Base-by-base conservation (phyloP, 2,113 vertebrate species). In the Nerophis ophidion region DNA sequence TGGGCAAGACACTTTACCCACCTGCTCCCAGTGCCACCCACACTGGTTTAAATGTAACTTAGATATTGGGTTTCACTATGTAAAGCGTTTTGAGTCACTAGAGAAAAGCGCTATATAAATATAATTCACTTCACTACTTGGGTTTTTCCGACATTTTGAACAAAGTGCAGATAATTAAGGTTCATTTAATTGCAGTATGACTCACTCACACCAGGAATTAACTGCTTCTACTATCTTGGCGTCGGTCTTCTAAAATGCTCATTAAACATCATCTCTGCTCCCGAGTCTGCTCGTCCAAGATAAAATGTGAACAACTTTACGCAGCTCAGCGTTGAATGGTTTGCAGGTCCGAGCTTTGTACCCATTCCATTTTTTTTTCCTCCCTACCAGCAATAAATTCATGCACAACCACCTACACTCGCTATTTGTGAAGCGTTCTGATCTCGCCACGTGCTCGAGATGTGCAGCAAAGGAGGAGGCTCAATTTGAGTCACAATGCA, bases 401-500 rank as follows among this genome's bases (percentile, higher is more conserved):
- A 57, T 63, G 61, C 59, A 71, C 17, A 19, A 48, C 44, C 58
- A 71, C 66, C 69, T 57, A 59, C 65, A 56, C 16, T 17, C 66
- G 66, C 57, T 19, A 50, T 74, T 71, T 66, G 61, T 7, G 5
- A 54, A 52, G 49, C 70, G 74, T 71, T 73, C 34, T 11, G 40
- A 57, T 67, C 55, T 63, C 52, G 44, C 17, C 47, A 52, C 63
- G 65, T 77, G 70, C 68, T 51, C 34, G 17, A 38, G 59, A 42
- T 73, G 69, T 69, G 49, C 66, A 77, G 65, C 12, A 47, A 71
- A 72, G 63, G 77, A 75, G 71, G 74, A 69, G 57, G 60, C 70
- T 71, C 72, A 45, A 77, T 76, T 74, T 77, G 53, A 75, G 63
- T 63, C 82, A 67, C 73, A 71, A 57, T 55, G 68, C 60, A 77